Conservation (phyloP, 2,113 vertebrate species). For the Clarias magur region DNA sequence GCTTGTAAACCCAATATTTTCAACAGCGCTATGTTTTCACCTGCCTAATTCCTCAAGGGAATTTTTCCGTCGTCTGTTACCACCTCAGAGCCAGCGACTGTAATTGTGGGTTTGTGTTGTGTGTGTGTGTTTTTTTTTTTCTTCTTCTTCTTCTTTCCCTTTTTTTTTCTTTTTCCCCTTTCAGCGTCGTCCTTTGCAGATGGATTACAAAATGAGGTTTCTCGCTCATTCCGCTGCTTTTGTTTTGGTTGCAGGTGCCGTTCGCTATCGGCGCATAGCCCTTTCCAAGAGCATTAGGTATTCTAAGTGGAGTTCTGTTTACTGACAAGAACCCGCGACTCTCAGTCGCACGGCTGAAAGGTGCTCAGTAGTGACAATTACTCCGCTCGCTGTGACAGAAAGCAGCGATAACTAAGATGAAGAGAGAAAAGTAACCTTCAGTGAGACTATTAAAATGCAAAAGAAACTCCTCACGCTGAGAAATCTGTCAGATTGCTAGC, state of each 20-base stretch:
- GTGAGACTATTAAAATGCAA: constrained; percentile 57
- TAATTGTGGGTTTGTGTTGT: constrained; percentile 27
- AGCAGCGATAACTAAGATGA: constrained; percentile 62
- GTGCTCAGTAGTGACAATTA: constrained; percentile 71
- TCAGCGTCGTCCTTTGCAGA: constrained; percentile 34
- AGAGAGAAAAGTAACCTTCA: constrained; percentile 59
- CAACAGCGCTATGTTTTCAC: constrained; percentile 47
- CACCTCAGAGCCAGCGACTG: constrained; percentile 51
- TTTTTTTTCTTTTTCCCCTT: constrained; percentile 21
- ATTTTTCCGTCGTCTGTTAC: constrained; percentile 38
- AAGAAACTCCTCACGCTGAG: constrained; percentile 60
- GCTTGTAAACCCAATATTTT: constrained; percentile 51
- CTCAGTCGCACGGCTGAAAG: constrained; percentile 62
- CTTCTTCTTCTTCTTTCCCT: constrained; percentile 15
- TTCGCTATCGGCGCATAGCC: constrained; percentile 53
- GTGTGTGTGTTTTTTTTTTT: constrained; percentile 17
- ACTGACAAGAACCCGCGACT: constrained; percentile 60
- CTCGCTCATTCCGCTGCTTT: constrained; percentile 49
- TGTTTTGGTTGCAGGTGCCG: constrained; percentile 56
- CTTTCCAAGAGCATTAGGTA: constrained; percentile 62
- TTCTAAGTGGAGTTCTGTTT: constrained; percentile 65
- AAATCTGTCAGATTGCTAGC: constrained; percentile 62
- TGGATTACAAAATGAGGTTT: constrained; percentile 58
- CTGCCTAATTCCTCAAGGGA: constrained; percentile 46
- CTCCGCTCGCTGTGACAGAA: constrained; percentile 67